Evolutionary conservation across 2,113 vertebrate species (phyloP).

Genomic region (Polyodon spathula): DNA sequence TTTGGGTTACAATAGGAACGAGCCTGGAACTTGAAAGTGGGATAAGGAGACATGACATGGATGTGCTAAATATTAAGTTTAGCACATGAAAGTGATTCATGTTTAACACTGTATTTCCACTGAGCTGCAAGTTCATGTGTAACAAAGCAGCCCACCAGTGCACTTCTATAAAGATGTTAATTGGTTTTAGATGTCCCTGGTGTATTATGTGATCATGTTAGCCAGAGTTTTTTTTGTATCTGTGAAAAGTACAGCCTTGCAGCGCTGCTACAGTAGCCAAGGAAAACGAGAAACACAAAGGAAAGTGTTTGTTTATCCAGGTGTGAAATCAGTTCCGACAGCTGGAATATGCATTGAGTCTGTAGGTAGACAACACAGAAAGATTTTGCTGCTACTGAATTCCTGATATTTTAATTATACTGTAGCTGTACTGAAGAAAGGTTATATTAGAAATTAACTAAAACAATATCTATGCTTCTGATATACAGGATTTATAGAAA

Average conservation of each 20-base stretch:
- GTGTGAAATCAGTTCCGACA: slow-evolving; percentile 39
- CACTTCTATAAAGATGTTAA: neutral
- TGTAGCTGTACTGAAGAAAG: too few species aligned
- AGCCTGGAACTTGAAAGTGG: too few species aligned
- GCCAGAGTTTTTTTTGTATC: neutral
- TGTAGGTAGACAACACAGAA: slow-evolving; percentile 22
- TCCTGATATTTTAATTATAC: neutral
- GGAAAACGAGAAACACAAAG: slow-evolving; percentile 18
- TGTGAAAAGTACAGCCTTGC: neutral
- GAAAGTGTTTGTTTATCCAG: slow-evolving; percentile 31
- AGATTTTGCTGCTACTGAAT: neutral
- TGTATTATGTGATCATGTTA: neutral
- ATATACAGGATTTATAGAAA: too few species aligned
- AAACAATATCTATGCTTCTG: too few species aligned
- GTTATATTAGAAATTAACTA: too few species aligned
- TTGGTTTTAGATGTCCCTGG: neutral
- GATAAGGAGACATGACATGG: too few species aligned
- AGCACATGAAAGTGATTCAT: too few species aligned
- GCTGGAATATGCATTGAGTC: slow-evolving; percentile 23
- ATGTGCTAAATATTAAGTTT: too few species aligned
- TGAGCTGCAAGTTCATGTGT: too few species aligned
- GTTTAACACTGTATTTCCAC: too few species aligned
- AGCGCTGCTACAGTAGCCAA: slow-evolving; percentile 16
- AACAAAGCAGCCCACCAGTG: too few species aligned
- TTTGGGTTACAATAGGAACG: too few species aligned